Base-by-base conservation (phyloP, 2,888 invertebrate species). In the Melolontha melolontha region DNA sequence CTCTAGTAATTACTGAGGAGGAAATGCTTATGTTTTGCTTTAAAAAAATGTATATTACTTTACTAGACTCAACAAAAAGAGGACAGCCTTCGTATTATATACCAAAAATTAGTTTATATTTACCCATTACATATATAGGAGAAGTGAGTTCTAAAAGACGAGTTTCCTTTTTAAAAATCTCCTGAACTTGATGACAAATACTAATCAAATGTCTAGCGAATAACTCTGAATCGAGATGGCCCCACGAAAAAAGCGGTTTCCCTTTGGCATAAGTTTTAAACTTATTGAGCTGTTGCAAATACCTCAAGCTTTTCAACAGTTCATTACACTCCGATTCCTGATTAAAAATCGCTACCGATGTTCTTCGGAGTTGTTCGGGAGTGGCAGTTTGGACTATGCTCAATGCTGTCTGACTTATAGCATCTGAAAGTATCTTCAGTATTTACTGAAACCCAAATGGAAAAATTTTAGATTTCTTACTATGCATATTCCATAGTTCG, bases 71-170 rank as follows among this genome's bases (percentile, higher is more conserved):
- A n/a, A n/a, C n/a, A n/a, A n/a, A n/a, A n/a, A n/a, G n/a, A n/a
- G n/a, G n/a, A n/a, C n/a, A n/a, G n/a, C n/a, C n/a, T n/a, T n/a
- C n/a, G n/a, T n/a, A n/a, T n/a, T n/a, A n/a, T n/a, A n/a, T 34
- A 10, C 34, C 10, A 34, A 34, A 34, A 34, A 6, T 10, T 6
- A 34, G 1, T 34, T 34, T 34, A 34, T 41, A 55, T 11, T 8
- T 59, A 59, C 88, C 88, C 74, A 89, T 78, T 52, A 88, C 85
- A 75, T 88, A 89, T 14, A 85, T 82, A 1, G 89, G 89, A 1
- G 89, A 84, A 17, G 78, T 75, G 1, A 90, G 75, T 68, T 84
- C 82, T 39, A 90, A 73, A 40, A 89, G 77, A 67, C 89, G 77
- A 0, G 85, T 80, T 76, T 90, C 89, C 11, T 78, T 78, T 55